Evolutionary conservation across 2,797 vertebrate species (phyloP).

Genomic region (Sebastes oblongus): DNA sequence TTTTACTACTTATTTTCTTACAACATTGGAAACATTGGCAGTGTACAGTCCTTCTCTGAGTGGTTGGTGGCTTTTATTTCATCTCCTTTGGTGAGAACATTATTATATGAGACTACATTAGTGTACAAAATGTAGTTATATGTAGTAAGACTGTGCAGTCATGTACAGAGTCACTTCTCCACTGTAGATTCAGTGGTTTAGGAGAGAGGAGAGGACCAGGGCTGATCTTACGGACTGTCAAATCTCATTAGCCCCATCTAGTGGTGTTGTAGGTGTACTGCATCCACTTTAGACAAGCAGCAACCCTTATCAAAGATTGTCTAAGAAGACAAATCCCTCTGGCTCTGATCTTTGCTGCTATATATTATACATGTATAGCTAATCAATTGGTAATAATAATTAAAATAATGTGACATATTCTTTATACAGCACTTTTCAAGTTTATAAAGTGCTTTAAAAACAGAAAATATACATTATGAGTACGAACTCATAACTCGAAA

Average conservation of each 20-base stretch:
- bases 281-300: background rate
- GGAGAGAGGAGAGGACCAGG: background rate
- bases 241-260: conserved; percentile 49
- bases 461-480: background rate
- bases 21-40: background rate
- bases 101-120: background rate
- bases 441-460: background rate
- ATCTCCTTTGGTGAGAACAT: background rate
- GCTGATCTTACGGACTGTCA: background rate
- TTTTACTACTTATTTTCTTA: background rate
- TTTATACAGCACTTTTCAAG: background rate
- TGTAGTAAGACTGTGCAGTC: background rate
- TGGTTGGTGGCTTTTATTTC: background rate
- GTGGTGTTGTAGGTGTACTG: conserved; percentile 15
- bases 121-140: background rate
- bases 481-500: background rate
- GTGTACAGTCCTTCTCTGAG: background rate
- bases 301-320: no score
- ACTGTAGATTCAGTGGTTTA: background rate
- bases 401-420: no score
- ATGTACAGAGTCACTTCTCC: background rate
- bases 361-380: background rate
- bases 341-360: background rate
- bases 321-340: background rate
- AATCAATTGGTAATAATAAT: background rate